phyloP scores from a whole-genome alignment of 2,797 vertebrate genomes.

The Erpetoichthys calabaricus region DNA sequence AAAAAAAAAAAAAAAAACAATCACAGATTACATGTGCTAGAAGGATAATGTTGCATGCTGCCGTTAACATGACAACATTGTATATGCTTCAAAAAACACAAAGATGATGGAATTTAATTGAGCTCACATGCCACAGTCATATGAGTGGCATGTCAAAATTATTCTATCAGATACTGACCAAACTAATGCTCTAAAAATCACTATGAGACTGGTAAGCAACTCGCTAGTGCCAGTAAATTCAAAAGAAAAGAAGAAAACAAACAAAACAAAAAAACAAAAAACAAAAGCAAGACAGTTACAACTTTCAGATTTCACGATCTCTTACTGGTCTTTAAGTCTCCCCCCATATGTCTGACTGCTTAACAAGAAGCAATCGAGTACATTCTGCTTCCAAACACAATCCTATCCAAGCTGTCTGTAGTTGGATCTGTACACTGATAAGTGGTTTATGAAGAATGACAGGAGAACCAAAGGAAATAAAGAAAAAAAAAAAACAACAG shows the following conservation, averaged over 20 bases:
- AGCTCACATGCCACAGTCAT: slow-evolving; percentile 39
- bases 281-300: slow-evolving; percentile 41
- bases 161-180: slow-evolving; percentile 46
- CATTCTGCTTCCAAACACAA: too few relatives aligned
- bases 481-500: too few relatives aligned
- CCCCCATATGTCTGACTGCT: too few relatives aligned
- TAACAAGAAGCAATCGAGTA: too few relatives aligned
- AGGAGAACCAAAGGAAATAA: too few relatives aligned
- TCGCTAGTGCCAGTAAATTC: slow-evolving; percentile 58
- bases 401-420: too few relatives aligned
- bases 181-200: slow-evolving; percentile 62
- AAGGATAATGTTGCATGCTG: slow-evolving; percentile 50
- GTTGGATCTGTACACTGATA: too few relatives aligned
- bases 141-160: slow-evolving; percentile 57
- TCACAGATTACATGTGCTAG: slow-evolving; percentile 62
- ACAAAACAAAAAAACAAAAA: too few relatives aligned
- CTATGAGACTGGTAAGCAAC: slow-evolving; percentile 60
- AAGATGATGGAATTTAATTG: slow-evolving; percentile 40
- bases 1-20: slow-evolving; percentile 36
- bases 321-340: too few relatives aligned
- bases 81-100: slow-evolving; percentile 44
- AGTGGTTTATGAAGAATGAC: too few relatives aligned
- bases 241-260: slow-evolving; percentile 34
- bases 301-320: slow-evolving; percentile 39
- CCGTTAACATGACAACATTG: slow-evolving; percentile 44